Evolutionary conservation across 2,888 invertebrate genomes (phyloP).

Genomic region (Anodontia alba): DNA sequence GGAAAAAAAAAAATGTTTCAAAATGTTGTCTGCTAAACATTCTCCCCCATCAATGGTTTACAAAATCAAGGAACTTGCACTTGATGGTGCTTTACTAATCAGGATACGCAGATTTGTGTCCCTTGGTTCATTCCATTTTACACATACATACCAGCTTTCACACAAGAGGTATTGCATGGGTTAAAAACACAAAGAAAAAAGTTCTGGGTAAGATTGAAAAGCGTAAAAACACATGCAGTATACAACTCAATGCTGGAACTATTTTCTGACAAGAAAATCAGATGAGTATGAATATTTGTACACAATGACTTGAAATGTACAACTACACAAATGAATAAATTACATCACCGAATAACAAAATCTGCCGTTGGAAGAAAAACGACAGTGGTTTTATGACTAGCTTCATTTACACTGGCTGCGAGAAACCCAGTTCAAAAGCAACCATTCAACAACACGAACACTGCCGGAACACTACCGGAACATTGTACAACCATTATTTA

Average conservation of each 20-base stretch:
- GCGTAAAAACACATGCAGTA: too few relatives aligned
- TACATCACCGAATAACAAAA: slow-evolving; percentile 3
- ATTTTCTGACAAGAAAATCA: neutral
- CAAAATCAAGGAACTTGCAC: too few relatives aligned
- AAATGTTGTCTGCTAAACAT: too few relatives aligned
- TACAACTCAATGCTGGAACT: neutral
- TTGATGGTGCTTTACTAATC: too few relatives aligned
- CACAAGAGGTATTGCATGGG: slow-evolving; percentile 1
- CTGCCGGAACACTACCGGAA: too few relatives aligned
- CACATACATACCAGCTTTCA: neutral
- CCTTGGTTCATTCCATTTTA: neutral
- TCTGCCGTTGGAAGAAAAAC: neutral
- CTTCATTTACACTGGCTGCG: neutral
- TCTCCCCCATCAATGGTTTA: too few relatives aligned
- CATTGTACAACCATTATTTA: too few relatives aligned
- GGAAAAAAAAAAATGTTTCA: too few relatives aligned
- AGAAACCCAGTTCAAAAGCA: too few relatives aligned
- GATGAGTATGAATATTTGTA: neutral
- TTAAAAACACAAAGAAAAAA: neutral
- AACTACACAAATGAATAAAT: slow-evolving; percentile 11
- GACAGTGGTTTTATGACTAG: neutral
- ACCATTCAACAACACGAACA: too few relatives aligned
- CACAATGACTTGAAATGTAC: neutral
- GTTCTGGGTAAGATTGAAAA: too few relatives aligned
- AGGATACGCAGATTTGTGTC: too few relatives aligned